Evolutionary conservation across 2,888 invertebrate species (phyloP), one percentile per base, ranked within the genome.

Genomic region (Cosmorhoe ocellata): DNA sequence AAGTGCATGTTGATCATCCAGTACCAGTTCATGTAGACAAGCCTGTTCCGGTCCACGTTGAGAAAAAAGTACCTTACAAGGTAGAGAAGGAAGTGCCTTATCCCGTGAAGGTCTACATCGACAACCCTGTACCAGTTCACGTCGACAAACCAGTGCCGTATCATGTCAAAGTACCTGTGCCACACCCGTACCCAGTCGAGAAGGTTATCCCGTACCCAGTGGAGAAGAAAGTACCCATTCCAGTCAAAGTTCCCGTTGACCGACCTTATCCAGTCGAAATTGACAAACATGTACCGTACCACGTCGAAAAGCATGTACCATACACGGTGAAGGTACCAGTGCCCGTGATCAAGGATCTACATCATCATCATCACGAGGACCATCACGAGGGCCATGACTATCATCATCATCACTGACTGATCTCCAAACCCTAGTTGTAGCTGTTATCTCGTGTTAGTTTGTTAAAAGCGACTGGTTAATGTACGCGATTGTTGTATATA

Each of bases 111-210:
- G 92, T 94, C 34, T 91, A 84, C 38, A 91, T 92, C 27, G 93
- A 95, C 36, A 91, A 93, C 69, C 95, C 93, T 32, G 91, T 95
- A 3, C 94, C 94, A 5, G 94, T 94, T 10, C 94, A 94, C 56
- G 95, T 96, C 1, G 95, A 95, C 56, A 95, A 95, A 74, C 95
- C 94, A 30, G 94, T 95, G 59, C 96, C 96, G 22, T 93, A 93
- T 65, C 91, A 91, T 39, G 95, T 96, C 4, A 95, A 95, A 73
- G 94, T 95, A 18, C 94, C 92, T 7, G 92, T 93, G 28, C 94
- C 95, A 10, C 92, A 91, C 6, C 95, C 94, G 14, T 95, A 94
- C 76, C 93, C 93, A 12, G 93, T 94, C 0, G 92, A 93, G 67
- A 93, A 93, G 69, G 89, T 93, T 28, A 90, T 94, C 30, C 93